Evolutionary conservation across 2,888 invertebrate species (phyloP), one percentile per base, ranked within the genome.

Genomic region (Pheosia tremula): DNA sequence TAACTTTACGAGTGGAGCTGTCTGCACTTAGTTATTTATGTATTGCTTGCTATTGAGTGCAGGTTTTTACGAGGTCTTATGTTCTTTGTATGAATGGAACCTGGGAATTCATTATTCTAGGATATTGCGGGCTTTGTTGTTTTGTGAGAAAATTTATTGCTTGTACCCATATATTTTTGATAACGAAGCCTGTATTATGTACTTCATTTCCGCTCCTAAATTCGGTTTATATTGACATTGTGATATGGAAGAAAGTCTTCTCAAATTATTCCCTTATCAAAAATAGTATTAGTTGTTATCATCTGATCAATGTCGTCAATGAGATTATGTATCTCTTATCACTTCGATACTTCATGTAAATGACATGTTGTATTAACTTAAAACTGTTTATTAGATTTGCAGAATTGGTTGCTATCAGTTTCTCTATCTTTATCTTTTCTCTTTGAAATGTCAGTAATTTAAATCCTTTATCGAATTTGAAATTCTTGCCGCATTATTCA

Each of bases 311-410:
- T 49, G 52, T 38, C 55, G 55, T 39, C 55, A 55, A 39, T 55
- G 3, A 55, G 55, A 55, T 55, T 53, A 39, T 39, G 3, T n/a
- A 55, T 55, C n/a, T 55, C 55, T 39, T 55, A 53, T 53, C 53
- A 37, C 36, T 24, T 4, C 7, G 7, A 13, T n/a, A 43, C 43
- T 3, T 53, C 5, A 36, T 36, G 53, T 37, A 53, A 53, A 37
- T 10, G 53, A 37, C 36, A 53, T 53, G 53, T 53, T 53, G 8
- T 8, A 53, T 53, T 50, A 50, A 24, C 8, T 24, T 50, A 50
- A 24, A 24, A 6, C 24, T 50, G 8, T 6, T 50, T 50, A 50
- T 50, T 8, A 9, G 47, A 5, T 2, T 47, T 47, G 4, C 47
- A 47, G 47, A 10, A 47, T 10, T 47, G 6, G 9, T n/a, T 5